Evolutionary conservation across 2,888 invertebrate genomes (phyloP), one percentile per base, ranked within the genome.

Genomic region (Myathropa florea): DNA sequence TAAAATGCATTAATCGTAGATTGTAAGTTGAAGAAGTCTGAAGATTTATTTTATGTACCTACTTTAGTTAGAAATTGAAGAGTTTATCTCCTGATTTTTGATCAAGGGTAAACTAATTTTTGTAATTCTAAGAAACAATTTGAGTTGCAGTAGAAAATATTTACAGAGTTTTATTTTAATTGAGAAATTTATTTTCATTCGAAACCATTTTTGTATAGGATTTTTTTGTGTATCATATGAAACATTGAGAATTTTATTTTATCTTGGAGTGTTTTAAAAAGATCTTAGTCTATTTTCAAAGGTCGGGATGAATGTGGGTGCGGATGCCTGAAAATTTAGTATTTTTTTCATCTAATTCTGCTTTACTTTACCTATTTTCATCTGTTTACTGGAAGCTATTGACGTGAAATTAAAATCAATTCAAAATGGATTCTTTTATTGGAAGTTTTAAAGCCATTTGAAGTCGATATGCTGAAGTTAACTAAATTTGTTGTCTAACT

Each of bases 141-240:
- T 18, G 0, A 46, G 7, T 18, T 46, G 18, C 46, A 12, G 75
- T 86, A 83, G 70, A 86, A 83, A 86, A 79, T 57, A 21, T 78
- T 63, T 39, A 36, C 33, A 76, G 10, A 33, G 23, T 68, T 72
- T 28, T 55, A 36, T 10, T 65, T 46, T 55, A 63, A 46, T 46
- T 18, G 46, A 63, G 46, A 36, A 60, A 30, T 53, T 78, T 68
- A 30, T 70, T 23, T 72, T 72, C 18, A 33, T 82, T 79, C 78
- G 86, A 86, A 86, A 86, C 86, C 86, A 86, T 86, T 82, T 78
- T 57, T 46, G n/a, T 46, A 46, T n/a, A 23, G 33, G 57, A 26
- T 21, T 28, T 75, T n/a, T n/a, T 28, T 28, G 30, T 64, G 18
- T 33, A 55, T 55, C 23, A n/a, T 55, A 24, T 65, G 64, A 65